Evolutionary conservation across 2,113 vertebrate genomes (phyloP), one percentile per base, ranked within the genome.

Genomic region (Platycercus adscitus): DNA sequence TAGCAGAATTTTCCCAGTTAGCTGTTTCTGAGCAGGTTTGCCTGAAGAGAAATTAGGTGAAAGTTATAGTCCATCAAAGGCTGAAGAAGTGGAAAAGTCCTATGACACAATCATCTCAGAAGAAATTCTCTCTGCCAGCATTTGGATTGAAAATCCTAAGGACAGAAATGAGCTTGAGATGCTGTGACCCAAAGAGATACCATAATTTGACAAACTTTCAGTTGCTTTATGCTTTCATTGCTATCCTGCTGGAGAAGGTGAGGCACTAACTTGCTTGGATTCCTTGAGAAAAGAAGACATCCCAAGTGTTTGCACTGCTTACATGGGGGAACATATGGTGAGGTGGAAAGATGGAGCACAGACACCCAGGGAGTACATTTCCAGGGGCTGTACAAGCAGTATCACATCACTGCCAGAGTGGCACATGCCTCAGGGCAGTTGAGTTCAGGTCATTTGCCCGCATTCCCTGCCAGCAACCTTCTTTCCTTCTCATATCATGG

Each of bases 1-100:
- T 85, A 85, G 47, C 55, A 86, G 70, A 88, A 89, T 89, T 85
- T 88, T 88, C 56, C 26, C 53, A 63, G 10, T 43, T 73, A 87
- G 33, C 15, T 85, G 61, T 80, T 37, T 44, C 28, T 3, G 6
- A 49, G 60, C 37, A 69, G 19, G 21, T 89, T 79, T 85, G 18
- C 26, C 49, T 70, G 58, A 79, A 80, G 26, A 89, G 55, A 93
- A 88, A 58, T 37, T 16, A 26, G 39, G 31, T 81, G 26, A 95
- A 81, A 81, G 52, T 64, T 88, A 52, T 31, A 72, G 11, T 75
- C 21, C 37, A 41, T 43, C 35, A 73, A 55, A 86, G 94, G 9
- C 28, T 41, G 25, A 82, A 84, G 60, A 17, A 86, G 15, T 23
- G 7, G 7, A 46, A 63, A 77, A 86, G 13, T 75, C 70, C 46